Evolutionary conservation across 92 coral and sea anemone genomes (phyloP).

Genomic region (Porites rus): DNA sequence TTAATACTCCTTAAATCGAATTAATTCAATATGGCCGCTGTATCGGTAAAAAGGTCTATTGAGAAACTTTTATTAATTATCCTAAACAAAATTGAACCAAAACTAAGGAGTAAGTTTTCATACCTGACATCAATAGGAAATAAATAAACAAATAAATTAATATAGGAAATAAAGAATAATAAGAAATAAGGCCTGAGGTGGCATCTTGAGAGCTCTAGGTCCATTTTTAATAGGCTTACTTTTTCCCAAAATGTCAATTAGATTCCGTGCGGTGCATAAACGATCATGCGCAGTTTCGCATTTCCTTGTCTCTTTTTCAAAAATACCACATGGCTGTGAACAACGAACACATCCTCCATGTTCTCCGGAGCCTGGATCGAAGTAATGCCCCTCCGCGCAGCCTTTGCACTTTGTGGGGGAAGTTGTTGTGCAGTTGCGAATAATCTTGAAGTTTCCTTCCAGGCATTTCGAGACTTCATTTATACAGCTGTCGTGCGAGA

Average conservation of each 20-base stretch:
- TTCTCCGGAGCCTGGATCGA: neutral
- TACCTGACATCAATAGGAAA: too few relatives aligned
- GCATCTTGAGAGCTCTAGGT: neutral
- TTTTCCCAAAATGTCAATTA: neutral
- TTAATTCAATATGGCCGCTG: too few relatives aligned
- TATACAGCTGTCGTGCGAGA: neutral
- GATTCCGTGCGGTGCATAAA: neutral
- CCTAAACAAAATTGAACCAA: too few relatives aligned
- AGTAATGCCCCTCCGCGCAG: neutral
- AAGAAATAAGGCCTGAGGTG: too few relatives aligned
- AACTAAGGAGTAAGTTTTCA: too few relatives aligned
- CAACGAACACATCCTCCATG: neutral
- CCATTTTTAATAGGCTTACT: neutral
- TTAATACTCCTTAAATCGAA: too few relatives aligned
- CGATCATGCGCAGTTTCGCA: slow-evolving; percentile 10
- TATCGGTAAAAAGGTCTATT: too few relatives aligned
- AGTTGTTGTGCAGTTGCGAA: neutral
- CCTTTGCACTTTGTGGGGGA: neutral
- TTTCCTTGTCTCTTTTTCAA: neutral
- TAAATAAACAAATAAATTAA: too few relatives aligned
- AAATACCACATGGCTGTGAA: neutral
- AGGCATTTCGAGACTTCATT: neutral
- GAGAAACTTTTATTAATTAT: too few relatives aligned
- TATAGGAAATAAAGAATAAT: too few relatives aligned
- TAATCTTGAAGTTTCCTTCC: neutral